Conservation (phyloP, 1,140 invertebrate species). For the Hirudo medicinalis region DNA sequence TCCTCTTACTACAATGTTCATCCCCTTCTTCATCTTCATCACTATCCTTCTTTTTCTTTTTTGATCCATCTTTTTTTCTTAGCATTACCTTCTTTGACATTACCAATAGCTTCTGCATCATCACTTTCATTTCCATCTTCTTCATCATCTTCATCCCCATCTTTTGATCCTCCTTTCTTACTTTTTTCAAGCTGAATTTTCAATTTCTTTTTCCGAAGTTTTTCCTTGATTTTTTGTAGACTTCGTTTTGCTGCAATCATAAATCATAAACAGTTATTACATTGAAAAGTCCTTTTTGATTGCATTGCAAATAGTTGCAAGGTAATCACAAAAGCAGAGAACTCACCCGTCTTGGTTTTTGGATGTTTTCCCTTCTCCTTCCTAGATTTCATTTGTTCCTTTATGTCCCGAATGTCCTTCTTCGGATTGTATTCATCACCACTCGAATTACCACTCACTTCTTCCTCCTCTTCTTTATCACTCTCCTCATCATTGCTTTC, state of each 20-base stretch:
- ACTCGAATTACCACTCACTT: background rate
- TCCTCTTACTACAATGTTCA: conserved; percentile 19
- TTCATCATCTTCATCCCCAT: conserved; percentile 10
- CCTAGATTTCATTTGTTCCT: conserved; percentile 16
- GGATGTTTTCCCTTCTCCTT: conserved; percentile 6
- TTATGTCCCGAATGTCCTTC: conserved; percentile 1
- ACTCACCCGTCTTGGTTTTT: conserved; percentile 13
- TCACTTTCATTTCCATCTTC: conserved; percentile 10
- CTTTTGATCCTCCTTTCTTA: conserved; percentile 23
- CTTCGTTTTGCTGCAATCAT: conserved; percentile 11
- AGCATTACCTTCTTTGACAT: conserved; percentile 16
- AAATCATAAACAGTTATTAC: background rate
- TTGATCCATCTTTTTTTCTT: conserved; percentile 21
- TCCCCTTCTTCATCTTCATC: conserved; percentile 4
- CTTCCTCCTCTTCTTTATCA: conserved; percentile 18
- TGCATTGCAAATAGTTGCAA: background rate
- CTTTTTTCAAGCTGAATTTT: conserved; percentile 12
- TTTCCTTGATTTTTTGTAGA: conserved; percentile 15
- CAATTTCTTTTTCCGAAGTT: conserved; percentile 9
- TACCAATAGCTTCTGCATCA: background rate
- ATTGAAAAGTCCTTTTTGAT: background rate
- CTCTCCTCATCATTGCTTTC: conserved; percentile 15
- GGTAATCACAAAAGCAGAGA: background rate
- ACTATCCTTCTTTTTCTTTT: conserved; percentile 21
- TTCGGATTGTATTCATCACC: conserved; percentile 14